Evolutionary conservation across 2,797 vertebrate genomes (phyloP).

Genomic region (Fundulus diaphanus): DNA sequence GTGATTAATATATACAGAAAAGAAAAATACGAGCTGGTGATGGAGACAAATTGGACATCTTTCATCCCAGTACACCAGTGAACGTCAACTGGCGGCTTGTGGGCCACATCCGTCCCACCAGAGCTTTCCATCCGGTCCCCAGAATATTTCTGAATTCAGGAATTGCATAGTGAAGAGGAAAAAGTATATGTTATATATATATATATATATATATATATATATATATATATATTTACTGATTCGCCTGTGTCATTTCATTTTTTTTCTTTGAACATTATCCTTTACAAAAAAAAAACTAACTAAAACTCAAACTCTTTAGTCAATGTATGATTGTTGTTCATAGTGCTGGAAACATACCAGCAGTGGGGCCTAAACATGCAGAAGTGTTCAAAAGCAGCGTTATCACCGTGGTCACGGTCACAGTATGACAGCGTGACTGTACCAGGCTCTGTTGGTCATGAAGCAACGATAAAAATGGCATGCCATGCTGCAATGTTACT

Average conservation of each 20-base stretch:
- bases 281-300: too few species aligned
- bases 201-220: too few species aligned
- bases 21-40: background rate
- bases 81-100: too few species aligned
- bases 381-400: background rate
- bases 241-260: too few species aligned
- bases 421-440: conserved; percentile 25
- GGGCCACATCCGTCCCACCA: too few species aligned
- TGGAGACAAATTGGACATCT: background rate
- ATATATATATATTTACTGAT: too few species aligned
- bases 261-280: too few species aligned
- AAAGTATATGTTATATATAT: too few species aligned
- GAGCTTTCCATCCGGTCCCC: too few species aligned
- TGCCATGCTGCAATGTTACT: conserved; percentile 42
- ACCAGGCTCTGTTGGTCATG: conserved; percentile 19
- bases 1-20: background rate
- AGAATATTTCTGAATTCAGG: too few species aligned
- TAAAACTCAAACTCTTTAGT: background rate
- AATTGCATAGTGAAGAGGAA: too few species aligned
- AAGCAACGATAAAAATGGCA: conserved; percentile 28
- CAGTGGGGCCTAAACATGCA: background rate
- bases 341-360: background rate
- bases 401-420: conserved; percentile 4
- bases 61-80: background rate
- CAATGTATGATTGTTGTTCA: background rate